Evolutionary conservation across 2,888 invertebrate species (phyloP).

Genomic region (Megaustenia siamemsis): DNA sequence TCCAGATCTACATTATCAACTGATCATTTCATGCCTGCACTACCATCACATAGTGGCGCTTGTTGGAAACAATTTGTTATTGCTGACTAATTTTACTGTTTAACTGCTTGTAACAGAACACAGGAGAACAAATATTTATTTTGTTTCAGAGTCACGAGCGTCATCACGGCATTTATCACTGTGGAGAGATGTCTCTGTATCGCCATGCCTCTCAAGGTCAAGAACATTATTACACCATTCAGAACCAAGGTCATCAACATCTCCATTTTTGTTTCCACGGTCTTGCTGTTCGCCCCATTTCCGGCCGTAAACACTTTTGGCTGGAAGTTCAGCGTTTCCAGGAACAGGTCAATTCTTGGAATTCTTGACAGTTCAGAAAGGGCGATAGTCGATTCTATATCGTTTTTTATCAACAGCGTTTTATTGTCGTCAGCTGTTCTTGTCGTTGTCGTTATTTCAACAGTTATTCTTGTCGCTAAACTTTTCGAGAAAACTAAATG

Average conservation of each 20-base stretch:
- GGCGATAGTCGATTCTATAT: background rate
- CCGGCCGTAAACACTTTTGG: background rate
- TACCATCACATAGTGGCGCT: no score
- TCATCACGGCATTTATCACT: no score
- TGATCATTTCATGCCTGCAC: no score
- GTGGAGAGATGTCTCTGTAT: conserved; percentile 10
- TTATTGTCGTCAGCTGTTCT: background rate
- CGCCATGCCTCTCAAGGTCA: background rate
- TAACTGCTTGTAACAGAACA: no score
- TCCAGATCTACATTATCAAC: no score
- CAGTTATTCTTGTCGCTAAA: conserved; percentile 6
- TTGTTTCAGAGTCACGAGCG: no score
- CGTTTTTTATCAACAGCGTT: conserved; percentile 10
- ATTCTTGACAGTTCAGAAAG: background rate
- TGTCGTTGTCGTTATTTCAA: background rate
- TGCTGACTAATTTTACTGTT: no score
- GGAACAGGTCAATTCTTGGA: conserved; percentile 22
- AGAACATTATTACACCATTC: background rate
- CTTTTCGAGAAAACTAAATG: conserved; percentile 18
- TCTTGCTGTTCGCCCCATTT: background rate
- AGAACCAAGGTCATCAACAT: background rate
- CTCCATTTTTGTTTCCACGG: background rate
- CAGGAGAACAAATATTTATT: no score
- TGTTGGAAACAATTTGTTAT: no score
- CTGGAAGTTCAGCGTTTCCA: background rate